phyloP scores from a whole-genome alignment of 2,113 vertebrate genomes.

The Alaudala cheleensis region DNA sequence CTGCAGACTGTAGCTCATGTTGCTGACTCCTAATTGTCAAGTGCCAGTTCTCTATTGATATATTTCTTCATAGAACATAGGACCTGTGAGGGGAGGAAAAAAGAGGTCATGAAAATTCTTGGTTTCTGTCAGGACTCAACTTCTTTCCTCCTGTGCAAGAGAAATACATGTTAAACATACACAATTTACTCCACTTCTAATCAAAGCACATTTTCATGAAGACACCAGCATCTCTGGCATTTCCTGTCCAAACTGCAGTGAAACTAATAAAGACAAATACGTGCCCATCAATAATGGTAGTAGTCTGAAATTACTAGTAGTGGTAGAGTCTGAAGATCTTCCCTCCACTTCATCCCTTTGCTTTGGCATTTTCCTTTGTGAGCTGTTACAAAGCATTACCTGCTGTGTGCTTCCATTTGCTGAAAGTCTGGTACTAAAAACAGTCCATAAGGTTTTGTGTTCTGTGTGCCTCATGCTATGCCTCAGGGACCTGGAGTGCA shows the following conservation, averaged over 20 bases:
- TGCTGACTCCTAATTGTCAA: not conserved
- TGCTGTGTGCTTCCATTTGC: not conserved
- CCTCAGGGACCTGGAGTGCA: not conserved
- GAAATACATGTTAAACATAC: not conserved
- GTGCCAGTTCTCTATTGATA: not conserved
- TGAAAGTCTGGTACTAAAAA: not conserved
- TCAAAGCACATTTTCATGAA: not conserved
- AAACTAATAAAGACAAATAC: not conserved
- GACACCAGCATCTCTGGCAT: not conserved
- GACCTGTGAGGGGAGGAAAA: fast-evolving
- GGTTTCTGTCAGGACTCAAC: not conserved
- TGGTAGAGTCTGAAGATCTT: not conserved
- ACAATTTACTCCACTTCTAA: not conserved
- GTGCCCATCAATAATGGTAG: not conserved
- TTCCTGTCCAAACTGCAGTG: not conserved
- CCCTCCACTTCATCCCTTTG: not conserved
- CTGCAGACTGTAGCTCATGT: not conserved
- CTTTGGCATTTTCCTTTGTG: not conserved
- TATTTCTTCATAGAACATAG: not conserved
- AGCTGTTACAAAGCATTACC: not conserved
- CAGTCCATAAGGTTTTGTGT: not conserved
- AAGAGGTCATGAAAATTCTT: not conserved
- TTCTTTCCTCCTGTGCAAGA: not conserved
- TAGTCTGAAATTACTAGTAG: not conserved
- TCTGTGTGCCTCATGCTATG: not conserved